Evolutionary conservation across 2,113 vertebrate species (phyloP), one percentile per base, ranked within the genome.

Genomic region (Podocnemis expansa): DNA sequence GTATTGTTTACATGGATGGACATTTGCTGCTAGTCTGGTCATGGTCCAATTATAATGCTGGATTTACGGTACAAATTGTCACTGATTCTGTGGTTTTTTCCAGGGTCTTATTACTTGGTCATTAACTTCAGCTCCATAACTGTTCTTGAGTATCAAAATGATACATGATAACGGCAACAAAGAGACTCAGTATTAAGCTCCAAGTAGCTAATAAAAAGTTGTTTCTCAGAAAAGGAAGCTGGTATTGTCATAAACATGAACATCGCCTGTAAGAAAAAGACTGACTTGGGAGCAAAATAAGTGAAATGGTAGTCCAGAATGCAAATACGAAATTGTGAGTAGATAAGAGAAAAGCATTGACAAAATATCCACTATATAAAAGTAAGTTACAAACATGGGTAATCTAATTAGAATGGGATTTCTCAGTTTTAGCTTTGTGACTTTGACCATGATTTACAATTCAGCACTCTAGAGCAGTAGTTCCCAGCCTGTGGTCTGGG

Each of bases 251-350:
- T 92, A 85, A 84, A 9, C 3, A 67, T 95, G 75, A 24, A 17
- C 2, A 1, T 45, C 75, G 31, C 79, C 81, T 56, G 19, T 13
- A 80, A n/a, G 41, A 34, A 94, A 87, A 94, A 56, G 82, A 41
- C 2, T 80, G 91, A 4, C 27, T 55, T 86, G 24, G 52, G 56
- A 95, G 90, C 79, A 90, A 97, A 97, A 78, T 94, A 29, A 91
- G 88, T 85, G 73, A 75, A 80, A 73, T 52, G 78, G 70, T 93
- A 82, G 67, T 84, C 43, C 55, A 87, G 70, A 85, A 19, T 38
- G 70, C 79, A 84, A 82, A 79, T 49, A 25, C 34, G 80, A 54
- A 89, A 55, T 89, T 94, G 51, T 88, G 90, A 78, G 13, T 86
- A n/a, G 73, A 45, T 82, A 81, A 79, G 49, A n/a, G 11, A 87